Percentiles rank a stretch among this genome's conserved stretches.
phyloP scores from a whole-genome alignment of 2,113 vertebrate genomes.

The Coptodon bakossiorum region DNA sequence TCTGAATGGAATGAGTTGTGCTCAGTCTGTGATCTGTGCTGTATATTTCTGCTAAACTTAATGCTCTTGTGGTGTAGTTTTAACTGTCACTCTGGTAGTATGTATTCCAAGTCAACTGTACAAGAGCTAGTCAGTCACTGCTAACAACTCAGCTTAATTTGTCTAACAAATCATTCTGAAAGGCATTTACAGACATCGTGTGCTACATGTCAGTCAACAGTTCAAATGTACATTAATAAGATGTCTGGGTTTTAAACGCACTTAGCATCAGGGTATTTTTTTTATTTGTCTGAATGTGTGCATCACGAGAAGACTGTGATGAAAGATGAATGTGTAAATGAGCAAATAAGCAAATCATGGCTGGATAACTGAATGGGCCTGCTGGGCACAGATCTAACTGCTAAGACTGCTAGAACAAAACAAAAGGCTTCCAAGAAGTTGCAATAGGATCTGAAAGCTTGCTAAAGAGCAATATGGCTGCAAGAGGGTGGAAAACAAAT shows the following conservation, averaged over 20 bases:
- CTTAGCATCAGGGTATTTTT: not conserved
- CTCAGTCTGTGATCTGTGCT: slow-evolving; percentile 44
- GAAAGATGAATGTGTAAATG: not conserved
- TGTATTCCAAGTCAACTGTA: slow-evolving; percentile 26
- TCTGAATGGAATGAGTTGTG: slow-evolving; percentile 18
- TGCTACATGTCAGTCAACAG: not conserved
- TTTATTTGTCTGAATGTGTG: not conserved
- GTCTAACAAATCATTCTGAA: not conserved
- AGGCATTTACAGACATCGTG: not conserved
- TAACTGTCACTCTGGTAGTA: slow-evolving; percentile 27
- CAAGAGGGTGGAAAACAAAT: not conserved
- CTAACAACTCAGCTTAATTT: not conserved
- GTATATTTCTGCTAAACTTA: slow-evolving; percentile 54
- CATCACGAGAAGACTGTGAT: not conserved
- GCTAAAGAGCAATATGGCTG: not conserved
- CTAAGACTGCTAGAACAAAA: not conserved
- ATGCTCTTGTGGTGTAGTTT: slow-evolving; percentile 39
- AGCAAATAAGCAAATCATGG: not conserved
- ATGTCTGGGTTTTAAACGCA: not conserved
- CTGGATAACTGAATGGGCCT: not conserved
- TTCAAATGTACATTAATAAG: not conserved
- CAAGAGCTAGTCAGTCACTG: slow-evolving; percentile 6
- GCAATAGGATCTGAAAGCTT: not conserved
- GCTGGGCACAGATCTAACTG: not conserved
- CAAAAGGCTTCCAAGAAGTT: not conserved